A percentile compares a stretch with the other conserved stretches of the same genome.
Evolutionary conservation across 2,113 vertebrate genomes (phyloP).

Genomic region (Podarcis raffonei): DNA sequence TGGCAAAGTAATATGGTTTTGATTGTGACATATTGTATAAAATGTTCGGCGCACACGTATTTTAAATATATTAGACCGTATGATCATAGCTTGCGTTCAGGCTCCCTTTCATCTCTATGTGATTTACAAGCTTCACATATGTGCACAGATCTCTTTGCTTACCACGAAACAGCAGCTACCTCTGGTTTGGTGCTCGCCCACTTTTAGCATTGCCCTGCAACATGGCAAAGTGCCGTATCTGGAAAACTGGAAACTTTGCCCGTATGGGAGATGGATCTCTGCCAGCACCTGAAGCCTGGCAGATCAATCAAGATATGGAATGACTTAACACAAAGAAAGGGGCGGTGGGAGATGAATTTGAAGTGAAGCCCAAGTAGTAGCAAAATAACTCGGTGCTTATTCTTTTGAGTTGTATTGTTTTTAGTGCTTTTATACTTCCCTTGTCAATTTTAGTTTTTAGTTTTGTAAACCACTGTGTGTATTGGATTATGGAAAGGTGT

Average conservation of each 20-base stretch:
- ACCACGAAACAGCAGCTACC: background rate
- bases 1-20: constrained; percentile 69
- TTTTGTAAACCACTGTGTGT: background rate
- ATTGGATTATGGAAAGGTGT: background rate
- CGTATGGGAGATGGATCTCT: background rate
- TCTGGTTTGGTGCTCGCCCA: background rate
- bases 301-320: constrained; percentile 13
- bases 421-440: constrained; percentile 34
- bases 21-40: constrained; percentile 60
- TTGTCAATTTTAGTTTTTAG: background rate
- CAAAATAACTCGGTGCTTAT: background rate
- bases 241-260: background rate
- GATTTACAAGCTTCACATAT: constrained; percentile 42
- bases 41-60: constrained; percentile 56
- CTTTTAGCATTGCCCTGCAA: background rate
- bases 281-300: constrained; percentile 3
- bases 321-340: background rate
- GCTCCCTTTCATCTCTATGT: constrained; percentile 64
- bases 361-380: background rate
- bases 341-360: background rate
- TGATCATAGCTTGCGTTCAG: constrained; percentile 60
- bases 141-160: constrained; percentile 7
- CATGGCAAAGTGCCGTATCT: background rate
- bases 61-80: constrained; percentile 59
- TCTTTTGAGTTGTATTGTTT: constrained; percentile 38